Evolutionary conservation across 2,888 invertebrate species (phyloP), one percentile per base, ranked within the genome.

Genomic region (Hofmannophila pseudospretella): DNA sequence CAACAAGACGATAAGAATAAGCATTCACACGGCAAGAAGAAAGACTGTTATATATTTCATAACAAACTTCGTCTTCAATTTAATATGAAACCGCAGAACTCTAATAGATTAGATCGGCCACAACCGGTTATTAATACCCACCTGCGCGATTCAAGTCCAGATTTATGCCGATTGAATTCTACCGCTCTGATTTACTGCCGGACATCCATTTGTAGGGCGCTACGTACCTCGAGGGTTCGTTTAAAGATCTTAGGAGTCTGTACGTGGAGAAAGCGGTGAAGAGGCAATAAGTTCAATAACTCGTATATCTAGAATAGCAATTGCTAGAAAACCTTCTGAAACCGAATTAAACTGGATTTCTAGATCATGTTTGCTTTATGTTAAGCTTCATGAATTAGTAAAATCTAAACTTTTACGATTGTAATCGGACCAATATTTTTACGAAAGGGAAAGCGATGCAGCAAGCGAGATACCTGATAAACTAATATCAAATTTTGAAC

Each of bases 81-180:
- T 16, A 16, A 16, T 11, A 7, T 11, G 11, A 11, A 27, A 11
- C 27, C 27, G 10, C 11, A 11, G 10, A 5, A 27, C 11, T 5
- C 9, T 22, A 1, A 42, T 49, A 55, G 58, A 58, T 60, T 60
- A 59, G 60, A 7, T 28, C 11, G 9, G 26, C 34, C 25, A 33
- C 34, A 32, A 19, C 13, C 39, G 43, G 50, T 55, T 56, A 59
- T 54, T 60, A 54, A 59, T 59, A 59, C 49, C 46, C 57, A 55
- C 54, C 59, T 57, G 45, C 48, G 56, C 48, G 52, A 49, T 48
- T 32, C 32, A 32, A 20, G 9, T 22, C 30, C 38, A 45, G 57
- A 66, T 66, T 58, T 61, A 56, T 55, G 45, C 41, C 44, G 44
- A 52, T 54, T 51, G 54, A 57, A 59, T 62, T 54, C 47, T 50